These are phyloP conservation scores for Pipistrellus kuhlii DNA, from an alignment of 2,797 vertebrate species.

Conservation along the genomic window DNA sequence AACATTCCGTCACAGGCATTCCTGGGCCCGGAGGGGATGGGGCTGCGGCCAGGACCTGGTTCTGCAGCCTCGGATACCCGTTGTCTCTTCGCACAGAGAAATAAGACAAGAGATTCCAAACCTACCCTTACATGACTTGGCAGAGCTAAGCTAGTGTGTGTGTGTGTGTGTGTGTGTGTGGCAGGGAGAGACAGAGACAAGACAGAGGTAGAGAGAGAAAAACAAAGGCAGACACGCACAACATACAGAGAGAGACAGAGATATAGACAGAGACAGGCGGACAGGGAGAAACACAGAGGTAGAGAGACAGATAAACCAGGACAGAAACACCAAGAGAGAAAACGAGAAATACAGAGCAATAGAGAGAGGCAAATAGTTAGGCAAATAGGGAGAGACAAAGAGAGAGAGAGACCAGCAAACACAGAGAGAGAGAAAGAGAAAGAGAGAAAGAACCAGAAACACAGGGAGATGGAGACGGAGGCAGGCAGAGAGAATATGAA, in stretches of 20 bases:
- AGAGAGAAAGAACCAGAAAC: not conserved
- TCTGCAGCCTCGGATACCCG: rapidly evolving
- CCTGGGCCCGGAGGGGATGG: not conserved
- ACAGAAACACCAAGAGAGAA: not conserved
- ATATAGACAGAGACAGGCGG: not conserved
- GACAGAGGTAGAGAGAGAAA: not conserved
- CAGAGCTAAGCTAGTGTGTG: not conserved
- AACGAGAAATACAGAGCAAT: not conserved
- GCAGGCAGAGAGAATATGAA: not conserved
- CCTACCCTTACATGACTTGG: not conserved
- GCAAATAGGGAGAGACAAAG: not conserved
- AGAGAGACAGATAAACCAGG: not conserved
- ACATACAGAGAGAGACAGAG: not conserved
- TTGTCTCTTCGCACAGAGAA: not conserved
- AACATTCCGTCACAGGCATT: not conserved
- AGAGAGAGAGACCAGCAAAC: not conserved
- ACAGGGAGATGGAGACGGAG: not conserved
- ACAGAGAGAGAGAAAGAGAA: not conserved
- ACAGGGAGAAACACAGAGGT: not conserved
- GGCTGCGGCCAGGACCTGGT: not conserved
- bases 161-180: not conserved
- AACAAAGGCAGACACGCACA: not conserved
- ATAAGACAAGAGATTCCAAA: not conserved
- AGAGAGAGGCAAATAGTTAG: not conserved
- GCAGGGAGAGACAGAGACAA: not conserved